Base-by-base conservation (phyloP, 2,113 vertebrate genomes). In the Corythornis cristatus region DNA sequence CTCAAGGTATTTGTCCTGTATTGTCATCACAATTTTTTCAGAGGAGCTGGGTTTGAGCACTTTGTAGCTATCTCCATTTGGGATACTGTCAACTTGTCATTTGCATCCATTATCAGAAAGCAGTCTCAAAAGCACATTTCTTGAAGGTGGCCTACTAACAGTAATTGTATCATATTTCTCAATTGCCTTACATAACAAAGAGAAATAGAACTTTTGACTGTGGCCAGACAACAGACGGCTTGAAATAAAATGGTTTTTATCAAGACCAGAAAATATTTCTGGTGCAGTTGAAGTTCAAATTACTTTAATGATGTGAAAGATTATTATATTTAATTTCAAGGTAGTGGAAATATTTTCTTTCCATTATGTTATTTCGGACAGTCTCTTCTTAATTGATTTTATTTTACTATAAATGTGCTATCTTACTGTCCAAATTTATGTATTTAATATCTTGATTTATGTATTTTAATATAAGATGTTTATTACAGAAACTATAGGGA, bases 331-430 rank as follows among this genome's bases (percentile, higher is more conserved):
- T 65, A 33, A 7, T 65, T 76, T 81, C 25, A 57, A 28, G 60
- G 7, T 16, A 64, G 6, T 48, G 26, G 9, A 68, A 50, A 20
- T 56, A 42, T 11, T 66, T 75, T 66, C 2, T 77, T 45, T 56
- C 0, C 1, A 3, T 72, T 11, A 2, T 77, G 10, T 5, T 80
- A 5, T 72, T 81, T 57, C 1, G 10, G 17, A 14, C 1, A 6
- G 31, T 78, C 60, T 62, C 5, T 0, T 74, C 88, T 50, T 16
- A n/a, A 43, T 6, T 56, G 50, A 53, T 7, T 70, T 70, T n/a
- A n/a, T 57, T 3, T 3, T 86, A 61, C 56, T 35, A 23, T 2
- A 11, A 18, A 25, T 35, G 3, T 57, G 11, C 57, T 64, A 62
- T 3, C 18, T 70, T 40, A 70, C 7, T 35, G 7, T 21, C 5